Conservation (phyloP, 2,113 vertebrate species). For the Hymenochirus boettgeri region DNA sequence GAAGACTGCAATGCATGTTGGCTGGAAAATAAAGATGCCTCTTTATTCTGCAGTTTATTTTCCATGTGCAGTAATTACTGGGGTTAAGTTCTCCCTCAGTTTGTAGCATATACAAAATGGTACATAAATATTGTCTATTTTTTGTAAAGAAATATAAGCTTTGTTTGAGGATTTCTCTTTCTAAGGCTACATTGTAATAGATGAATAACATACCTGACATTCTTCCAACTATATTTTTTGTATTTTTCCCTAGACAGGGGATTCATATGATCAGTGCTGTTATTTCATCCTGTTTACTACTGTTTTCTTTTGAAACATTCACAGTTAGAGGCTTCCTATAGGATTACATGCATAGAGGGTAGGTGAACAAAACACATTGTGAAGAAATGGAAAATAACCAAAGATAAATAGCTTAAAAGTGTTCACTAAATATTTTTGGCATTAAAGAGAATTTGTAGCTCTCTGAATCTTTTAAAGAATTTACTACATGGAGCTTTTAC, state of each 20-base stretch:
- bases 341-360: slow-evolving; percentile 8
- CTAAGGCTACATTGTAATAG: not conserved
- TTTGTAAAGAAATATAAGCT: no score
- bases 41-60: no score
- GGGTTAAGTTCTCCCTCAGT: no score
- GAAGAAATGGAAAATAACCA: slow-evolving; percentile 9
- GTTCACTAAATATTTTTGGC: slow-evolving; percentile 32
- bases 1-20: no score
- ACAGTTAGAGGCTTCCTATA: slow-evolving; percentile 6
- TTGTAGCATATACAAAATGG: no score
- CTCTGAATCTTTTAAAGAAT: slow-evolving; percentile 20
- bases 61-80: no score
- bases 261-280: slow-evolving; percentile 7
- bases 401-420: slow-evolving; percentile 18
- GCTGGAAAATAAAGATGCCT: no score
- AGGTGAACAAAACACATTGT: not conserved
- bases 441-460: slow-evolving; percentile 23
- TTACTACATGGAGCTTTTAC: not conserved
- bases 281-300: slow-evolving; percentile 3
- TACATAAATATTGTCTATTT: no score
- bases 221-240: not conserved
- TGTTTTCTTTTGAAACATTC: slow-evolving; percentile 16
- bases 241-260: not conserved
- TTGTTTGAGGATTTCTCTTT: not conserved
- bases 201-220: not conserved